A percentile compares a stretch with the other conserved stretches of the same genome.
These are phyloP conservation scores for Chymomyza costata DNA, from an alignment of 1,140 invertebrate genomes.

Conservation along the genomic window DNA sequence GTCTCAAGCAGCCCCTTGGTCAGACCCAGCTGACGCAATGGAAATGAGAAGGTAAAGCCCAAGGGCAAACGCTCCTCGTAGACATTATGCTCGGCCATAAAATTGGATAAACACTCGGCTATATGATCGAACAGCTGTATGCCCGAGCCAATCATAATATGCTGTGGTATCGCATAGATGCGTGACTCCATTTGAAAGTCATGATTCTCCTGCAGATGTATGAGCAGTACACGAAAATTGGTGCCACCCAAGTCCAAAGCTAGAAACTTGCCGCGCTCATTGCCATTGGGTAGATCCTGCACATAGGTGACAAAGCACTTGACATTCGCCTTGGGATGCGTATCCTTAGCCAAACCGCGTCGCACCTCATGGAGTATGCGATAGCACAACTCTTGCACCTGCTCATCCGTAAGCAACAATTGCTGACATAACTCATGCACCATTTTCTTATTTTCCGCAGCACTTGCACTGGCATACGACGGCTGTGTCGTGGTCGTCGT, in stretches of 20 bases:
- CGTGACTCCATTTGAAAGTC: slow-evolving; percentile 97
- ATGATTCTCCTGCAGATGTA: slow-evolving; percentile 88
- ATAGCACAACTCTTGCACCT: slow-evolving; percentile 86
- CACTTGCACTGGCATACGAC: slow-evolving; percentile 49
- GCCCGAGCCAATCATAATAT: slow-evolving; percentile 95
- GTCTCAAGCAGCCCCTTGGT: slow-evolving; percentile 91
- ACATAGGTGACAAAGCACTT: slow-evolving; percentile 97
- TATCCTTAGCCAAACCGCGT: slow-evolving; percentile 87
- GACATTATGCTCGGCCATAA: slow-evolving; percentile 91
- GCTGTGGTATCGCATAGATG: slow-evolving; percentile 96
- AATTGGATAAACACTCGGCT: slow-evolving; percentile 95
- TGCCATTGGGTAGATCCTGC: slow-evolving; percentile 96
- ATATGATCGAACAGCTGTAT: slow-evolving; percentile 97
- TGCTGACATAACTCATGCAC: slow-evolving; percentile 92
- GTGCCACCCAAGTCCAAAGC: slow-evolving; percentile 99
- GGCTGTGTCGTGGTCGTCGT: neutral
- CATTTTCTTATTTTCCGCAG: slow-evolving; percentile 76
- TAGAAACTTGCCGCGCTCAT: slow-evolving; percentile 96
- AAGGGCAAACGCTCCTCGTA: slow-evolving; percentile 90
- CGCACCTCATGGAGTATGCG: slow-evolving; percentile 86
- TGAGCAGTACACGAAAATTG: slow-evolving; percentile 97
- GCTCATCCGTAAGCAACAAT: slow-evolving; percentile 88
- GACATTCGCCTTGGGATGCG: slow-evolving; percentile 86
- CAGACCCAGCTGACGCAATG: slow-evolving; percentile 92
- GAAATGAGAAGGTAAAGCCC: slow-evolving; percentile 99